A percentile compares a stretch with the other conserved stretches of the same genome.
These are phyloP conservation scores for Xanthostigma xanthostigma DNA, from an alignment of 2,888 invertebrate genomes.

Conservation along the genomic window DNA sequence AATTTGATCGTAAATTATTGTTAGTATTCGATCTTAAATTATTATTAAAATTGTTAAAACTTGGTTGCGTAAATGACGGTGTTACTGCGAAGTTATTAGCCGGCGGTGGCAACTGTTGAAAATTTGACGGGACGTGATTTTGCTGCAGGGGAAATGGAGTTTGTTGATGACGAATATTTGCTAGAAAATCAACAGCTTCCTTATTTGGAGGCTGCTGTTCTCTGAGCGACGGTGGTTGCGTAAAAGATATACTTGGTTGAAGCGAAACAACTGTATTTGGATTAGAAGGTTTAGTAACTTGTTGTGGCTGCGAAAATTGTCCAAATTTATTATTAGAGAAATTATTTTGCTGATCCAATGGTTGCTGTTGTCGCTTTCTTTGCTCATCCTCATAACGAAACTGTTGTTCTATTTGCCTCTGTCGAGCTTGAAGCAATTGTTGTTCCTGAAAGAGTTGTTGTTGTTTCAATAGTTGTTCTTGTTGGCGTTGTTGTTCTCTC, in stretches of 20 bases:
- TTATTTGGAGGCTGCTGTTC: conserved; percentile 41
- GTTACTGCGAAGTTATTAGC: conserved; percentile 14
- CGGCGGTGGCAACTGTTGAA: conserved; percentile 24
- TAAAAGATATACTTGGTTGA: conserved; percentile 34
- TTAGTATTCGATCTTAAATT: conserved; percentile 11
- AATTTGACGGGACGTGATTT: conserved; percentile 31
- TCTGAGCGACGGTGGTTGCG: conserved; percentile 9
- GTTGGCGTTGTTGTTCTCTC: conserved; percentile 51
- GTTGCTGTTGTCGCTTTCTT: conserved; percentile 4
- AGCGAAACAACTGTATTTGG: conserved; percentile 26
- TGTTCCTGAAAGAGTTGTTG: conserved; percentile 46
- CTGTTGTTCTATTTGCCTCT: conserved; percentile 17
- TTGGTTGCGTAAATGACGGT: conserved; percentile 21
- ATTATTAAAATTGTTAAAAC: conserved; percentile 16
- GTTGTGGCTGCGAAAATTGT: conserved; percentile 22
- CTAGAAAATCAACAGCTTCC: conserved; percentile 32
- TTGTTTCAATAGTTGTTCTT: conserved; percentile 49
- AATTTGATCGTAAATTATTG: neutral
- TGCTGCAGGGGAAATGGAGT: conserved; percentile 33
- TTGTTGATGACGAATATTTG: conserved; percentile 25
- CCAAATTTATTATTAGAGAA: conserved; percentile 22
- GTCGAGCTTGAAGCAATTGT: conserved; percentile 21
- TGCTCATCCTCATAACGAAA: conserved; percentile 17
- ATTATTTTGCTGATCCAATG: conserved; percentile 10
- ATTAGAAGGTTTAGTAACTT: conserved; percentile 17